Evolutionary conservation across 2,888 invertebrate genomes (phyloP).

Genomic region (Helicoverpa assulta): DNA sequence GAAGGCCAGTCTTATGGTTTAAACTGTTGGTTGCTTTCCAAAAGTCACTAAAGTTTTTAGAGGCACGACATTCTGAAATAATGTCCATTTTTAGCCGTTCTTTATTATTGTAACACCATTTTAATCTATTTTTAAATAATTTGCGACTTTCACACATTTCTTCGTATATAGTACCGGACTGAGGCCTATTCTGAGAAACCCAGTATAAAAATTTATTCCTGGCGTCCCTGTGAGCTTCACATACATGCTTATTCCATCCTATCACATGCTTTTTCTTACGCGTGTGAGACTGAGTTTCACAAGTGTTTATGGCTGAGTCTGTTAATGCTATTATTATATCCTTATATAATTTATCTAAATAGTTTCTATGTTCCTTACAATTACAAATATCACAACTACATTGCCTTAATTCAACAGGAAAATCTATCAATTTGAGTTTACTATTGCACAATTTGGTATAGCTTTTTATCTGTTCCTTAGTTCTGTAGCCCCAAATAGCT

Average conservation of each 20-base stretch:
- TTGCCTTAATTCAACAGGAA: conserved; percentile 6
- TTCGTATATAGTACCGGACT: not conserved
- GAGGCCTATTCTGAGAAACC: conserved; percentile 15
- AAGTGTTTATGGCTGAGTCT: conserved; percentile 4
- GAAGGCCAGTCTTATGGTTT: too few species aligned
- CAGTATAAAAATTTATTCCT: conserved; percentile 11
- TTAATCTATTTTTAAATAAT: conserved; percentile 8
- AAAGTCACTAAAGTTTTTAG: too few species aligned
- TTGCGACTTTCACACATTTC: conserved; percentile 13
- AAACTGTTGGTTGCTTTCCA: too few species aligned
- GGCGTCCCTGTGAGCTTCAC: conserved; percentile 16
- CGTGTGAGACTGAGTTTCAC: not conserved
- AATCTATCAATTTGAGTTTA: conserved; percentile 2
- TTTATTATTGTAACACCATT: conserved; percentile 10
- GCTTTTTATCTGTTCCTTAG: conserved; percentile 11
- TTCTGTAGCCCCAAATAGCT: conserved; percentile 13
- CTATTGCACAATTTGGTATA: conserved; percentile 19
- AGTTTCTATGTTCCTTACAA: conserved; percentile 7
- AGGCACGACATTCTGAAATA: too few species aligned
- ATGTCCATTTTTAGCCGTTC: too few species aligned
- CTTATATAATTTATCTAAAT: not conserved
- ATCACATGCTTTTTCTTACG: conserved; percentile 4
- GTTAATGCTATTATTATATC: conserved; percentile 8
- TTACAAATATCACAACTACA: conserved; percentile 14
- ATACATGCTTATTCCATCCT: conserved; percentile 11